Base-by-base conservation (phyloP, 1,140 invertebrate species). In the Watersipora subatra region DNA sequence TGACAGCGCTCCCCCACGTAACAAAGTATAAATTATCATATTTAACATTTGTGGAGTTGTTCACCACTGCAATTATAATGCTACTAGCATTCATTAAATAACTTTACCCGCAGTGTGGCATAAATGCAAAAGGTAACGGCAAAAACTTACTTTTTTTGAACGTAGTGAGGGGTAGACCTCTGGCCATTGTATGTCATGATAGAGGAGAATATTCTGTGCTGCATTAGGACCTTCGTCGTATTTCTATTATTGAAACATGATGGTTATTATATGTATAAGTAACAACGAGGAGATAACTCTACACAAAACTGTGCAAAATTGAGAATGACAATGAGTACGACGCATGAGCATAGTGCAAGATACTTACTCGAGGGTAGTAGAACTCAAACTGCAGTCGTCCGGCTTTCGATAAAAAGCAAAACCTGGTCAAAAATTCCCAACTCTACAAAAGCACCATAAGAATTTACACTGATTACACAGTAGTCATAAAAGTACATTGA, bases 371-470 rank as follows among this genome's bases (percentile, higher is more conserved):
- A 61, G 86, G 85, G 74, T 88, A 90, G 68, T 87, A 83, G 61
- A 92, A 86, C 56, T 86, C 79, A 73, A 90, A 92, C 68, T 86
- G 84, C 71, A 91, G 89, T 69, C 84, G 84, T 20, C 90, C 89
- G 64, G 86, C 83, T 57, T 87, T 77, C 0, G 89, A 89, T 1
- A 91, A 77, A 72, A 92, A 92, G 73, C 90, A 92, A 75, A 92
- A 92, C 68, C 90, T 82, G 15, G 89, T 82, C 1, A 92, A 73
- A 76, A 91, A 92, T 17, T 85, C 84, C 89, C 89, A 92, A 73
- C 89, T 87, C 89, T 91, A 24, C 55, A 65, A 68, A 34, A 22
- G 22, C 46, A 55, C 17, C 46, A 55, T n/a, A n/a, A n/a, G n/a
- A n/a, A n/a, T n/a, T n/a, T n/a, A n/a, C n/a, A n/a, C n/a, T n/a